Evolutionary conservation across 92 coral and sea anemone genomes (phyloP).

Genomic region (Heteractis magnifica): DNA sequence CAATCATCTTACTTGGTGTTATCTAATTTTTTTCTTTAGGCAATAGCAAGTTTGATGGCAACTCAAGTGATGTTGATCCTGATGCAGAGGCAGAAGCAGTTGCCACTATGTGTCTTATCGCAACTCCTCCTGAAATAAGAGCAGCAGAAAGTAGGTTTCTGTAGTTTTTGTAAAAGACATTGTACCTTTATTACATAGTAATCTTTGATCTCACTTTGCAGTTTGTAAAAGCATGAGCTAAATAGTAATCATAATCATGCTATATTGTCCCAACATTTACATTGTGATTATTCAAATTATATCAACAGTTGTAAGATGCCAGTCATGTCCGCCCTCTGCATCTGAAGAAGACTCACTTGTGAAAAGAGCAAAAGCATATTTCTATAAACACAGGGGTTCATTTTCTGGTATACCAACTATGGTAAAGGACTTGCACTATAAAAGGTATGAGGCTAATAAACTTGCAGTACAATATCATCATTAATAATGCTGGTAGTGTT

Average conservation of each 20-base stretch:
- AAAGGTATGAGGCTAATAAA: background rate
- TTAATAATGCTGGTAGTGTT: background rate
- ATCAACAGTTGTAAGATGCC: slow-evolving; percentile 72
- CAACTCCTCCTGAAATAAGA: slow-evolving; percentile 77
- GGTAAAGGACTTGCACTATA: slow-evolving; percentile 51
- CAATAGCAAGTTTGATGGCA: slow-evolving; percentile 37
- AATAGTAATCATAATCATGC: too few relatives aligned
- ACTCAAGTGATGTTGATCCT: slow-evolving; percentile 84
- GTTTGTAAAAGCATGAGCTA: background rate
- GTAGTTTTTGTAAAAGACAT: too few relatives aligned
- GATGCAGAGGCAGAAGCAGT: slow-evolving; percentile 99
- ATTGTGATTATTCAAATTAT: background rate
- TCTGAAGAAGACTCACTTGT: slow-evolving; percentile 74
- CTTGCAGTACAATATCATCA: background rate
- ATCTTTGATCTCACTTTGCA: background rate
- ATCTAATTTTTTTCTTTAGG: slow-evolving; percentile 25
- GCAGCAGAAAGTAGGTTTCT: slow-evolving; percentile 73
- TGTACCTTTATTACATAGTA: background rate
- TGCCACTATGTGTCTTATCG: slow-evolving; percentile 91
- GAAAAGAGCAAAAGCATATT: slow-evolving; percentile 71
- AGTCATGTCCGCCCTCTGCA: slow-evolving; percentile 84
- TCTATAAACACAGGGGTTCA: slow-evolving; percentile 75
- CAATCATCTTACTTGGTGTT: background rate
- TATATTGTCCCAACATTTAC: too few relatives aligned
- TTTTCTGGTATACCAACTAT: slow-evolving; percentile 75